phyloP scores from a whole-genome alignment of 2,888 invertebrate species.

The Tricholauxania praeusta region DNA sequence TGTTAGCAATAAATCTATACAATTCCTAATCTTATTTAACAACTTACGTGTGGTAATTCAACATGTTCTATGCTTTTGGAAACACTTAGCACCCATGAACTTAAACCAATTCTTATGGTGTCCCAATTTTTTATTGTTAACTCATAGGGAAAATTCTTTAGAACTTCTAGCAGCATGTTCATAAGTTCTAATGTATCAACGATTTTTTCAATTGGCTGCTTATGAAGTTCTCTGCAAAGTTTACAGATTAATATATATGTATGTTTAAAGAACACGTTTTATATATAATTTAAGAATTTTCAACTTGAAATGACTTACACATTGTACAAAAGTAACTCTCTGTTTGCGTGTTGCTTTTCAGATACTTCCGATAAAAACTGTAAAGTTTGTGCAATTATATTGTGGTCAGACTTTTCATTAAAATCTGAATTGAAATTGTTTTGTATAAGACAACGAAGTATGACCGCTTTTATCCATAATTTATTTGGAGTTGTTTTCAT shows the following conservation, averaged over 20 bases:
- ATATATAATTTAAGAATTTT: neutral
- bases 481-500: slow-evolving; percentile 55
- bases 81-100: slow-evolving; percentile 75
- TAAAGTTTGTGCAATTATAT: slow-evolving; percentile 56
- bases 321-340: slow-evolving; percentile 69
- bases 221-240: slow-evolving; percentile 54
- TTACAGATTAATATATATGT: slow-evolving; percentile 10
- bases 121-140: slow-evolving; percentile 76
- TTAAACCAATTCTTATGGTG: slow-evolving; percentile 77
- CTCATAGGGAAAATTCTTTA: slow-evolving; percentile 60
- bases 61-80: slow-evolving; percentile 67
- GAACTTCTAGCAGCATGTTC: slow-evolving; percentile 59
- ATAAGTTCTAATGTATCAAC: slow-evolving; percentile 61
- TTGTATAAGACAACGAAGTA: slow-evolving; percentile 56
- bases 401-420: slow-evolving; percentile 60
- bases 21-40: slow-evolving; percentile 11
- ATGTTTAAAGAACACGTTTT: neutral
- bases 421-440: slow-evolving; percentile 61
- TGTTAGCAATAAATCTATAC: slow-evolving; percentile 27
- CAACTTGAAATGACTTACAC: slow-evolving; percentile 57
- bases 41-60: slow-evolving; percentile 70
- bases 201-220: slow-evolving; percentile 52
- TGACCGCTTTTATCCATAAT: slow-evolving; percentile 60
- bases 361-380: slow-evolving; percentile 63
- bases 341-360: slow-evolving; percentile 57